Evolutionary conservation across 2,797 vertebrate genomes (phyloP).

Genomic region (Malurus splendens): DNA sequence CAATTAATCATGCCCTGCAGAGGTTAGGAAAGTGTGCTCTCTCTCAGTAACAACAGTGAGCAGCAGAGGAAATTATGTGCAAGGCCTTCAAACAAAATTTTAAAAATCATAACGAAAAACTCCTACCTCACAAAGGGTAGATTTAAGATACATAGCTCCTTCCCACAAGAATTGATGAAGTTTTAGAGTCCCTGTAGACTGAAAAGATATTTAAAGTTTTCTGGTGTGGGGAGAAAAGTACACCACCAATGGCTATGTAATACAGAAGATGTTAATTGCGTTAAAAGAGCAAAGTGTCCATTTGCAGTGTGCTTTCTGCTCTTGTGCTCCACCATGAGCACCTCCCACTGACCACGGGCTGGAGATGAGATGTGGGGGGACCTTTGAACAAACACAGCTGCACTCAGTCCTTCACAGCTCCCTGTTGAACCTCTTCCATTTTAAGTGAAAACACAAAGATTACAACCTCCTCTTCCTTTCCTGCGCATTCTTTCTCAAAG

Average conservation of each 20-base stretch:
- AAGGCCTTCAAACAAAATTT: rapidly evolving
- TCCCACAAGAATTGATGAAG: background rate
- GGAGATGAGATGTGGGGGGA: background rate
- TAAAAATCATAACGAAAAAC: background rate
- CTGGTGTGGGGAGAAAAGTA: background rate
- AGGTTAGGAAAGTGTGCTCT: background rate
- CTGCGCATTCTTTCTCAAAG: background rate
- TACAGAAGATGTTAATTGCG: background rate
- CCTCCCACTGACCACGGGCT: rapidly evolving
- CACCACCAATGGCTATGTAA: background rate
- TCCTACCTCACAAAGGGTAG: rapidly evolving
- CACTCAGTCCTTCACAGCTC: background rate
- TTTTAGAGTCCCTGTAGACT: background rate
- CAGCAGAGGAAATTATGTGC: background rate
- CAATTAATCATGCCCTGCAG: background rate
- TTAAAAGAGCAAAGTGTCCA: background rate
- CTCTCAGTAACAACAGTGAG: rapidly evolving
- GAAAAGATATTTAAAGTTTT: background rate
- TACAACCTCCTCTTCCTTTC: background rate
- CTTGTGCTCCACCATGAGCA: background rate
- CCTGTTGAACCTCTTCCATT: background rate
- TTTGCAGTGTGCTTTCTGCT: background rate
- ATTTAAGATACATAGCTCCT: rapidly evolving
- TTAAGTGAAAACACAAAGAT: background rate
- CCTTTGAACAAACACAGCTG: background rate